Evolutionary conservation across 2,113 vertebrate species (phyloP).

Genomic region (Pteronura brasiliensis): DNA sequence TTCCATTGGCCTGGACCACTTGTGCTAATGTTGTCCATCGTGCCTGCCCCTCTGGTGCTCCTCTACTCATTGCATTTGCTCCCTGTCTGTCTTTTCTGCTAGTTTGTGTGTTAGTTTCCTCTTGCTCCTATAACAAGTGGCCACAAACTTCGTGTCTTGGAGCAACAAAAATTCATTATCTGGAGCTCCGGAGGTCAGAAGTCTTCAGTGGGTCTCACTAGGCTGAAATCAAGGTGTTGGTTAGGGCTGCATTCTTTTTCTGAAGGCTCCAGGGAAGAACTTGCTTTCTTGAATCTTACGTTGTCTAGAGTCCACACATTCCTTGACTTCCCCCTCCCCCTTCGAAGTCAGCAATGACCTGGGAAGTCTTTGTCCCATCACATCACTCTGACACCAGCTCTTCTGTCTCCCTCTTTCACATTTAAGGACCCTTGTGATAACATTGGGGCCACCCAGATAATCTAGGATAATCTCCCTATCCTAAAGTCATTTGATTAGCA

Average conservation of each 20-base stretch:
- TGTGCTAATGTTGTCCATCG: background rate
- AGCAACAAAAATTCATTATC: background rate
- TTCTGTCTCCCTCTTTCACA: background rate
- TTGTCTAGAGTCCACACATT: too few species aligned
- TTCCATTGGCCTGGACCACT: background rate
- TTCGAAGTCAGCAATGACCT: background rate
- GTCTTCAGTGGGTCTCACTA: background rate
- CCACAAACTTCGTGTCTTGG: background rate
- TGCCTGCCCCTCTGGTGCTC: rapidly evolving
- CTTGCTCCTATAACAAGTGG: background rate
- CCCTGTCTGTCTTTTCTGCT: background rate
- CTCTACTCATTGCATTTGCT: too few species aligned
- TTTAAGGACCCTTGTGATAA: background rate
- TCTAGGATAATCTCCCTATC: background rate
- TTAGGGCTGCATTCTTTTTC: background rate
- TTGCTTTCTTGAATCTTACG: background rate
- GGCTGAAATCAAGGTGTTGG: background rate
- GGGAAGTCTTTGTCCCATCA: background rate
- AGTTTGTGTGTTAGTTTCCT: background rate
- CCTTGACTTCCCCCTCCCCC: background rate
- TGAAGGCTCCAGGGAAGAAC: background rate
- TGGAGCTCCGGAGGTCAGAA: background rate
- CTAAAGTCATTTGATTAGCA: background rate
- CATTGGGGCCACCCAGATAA: background rate
- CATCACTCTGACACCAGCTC: background rate